phyloP scores from a whole-genome alignment of 2,888 invertebrate genomes.

The Beris morrisii region DNA sequence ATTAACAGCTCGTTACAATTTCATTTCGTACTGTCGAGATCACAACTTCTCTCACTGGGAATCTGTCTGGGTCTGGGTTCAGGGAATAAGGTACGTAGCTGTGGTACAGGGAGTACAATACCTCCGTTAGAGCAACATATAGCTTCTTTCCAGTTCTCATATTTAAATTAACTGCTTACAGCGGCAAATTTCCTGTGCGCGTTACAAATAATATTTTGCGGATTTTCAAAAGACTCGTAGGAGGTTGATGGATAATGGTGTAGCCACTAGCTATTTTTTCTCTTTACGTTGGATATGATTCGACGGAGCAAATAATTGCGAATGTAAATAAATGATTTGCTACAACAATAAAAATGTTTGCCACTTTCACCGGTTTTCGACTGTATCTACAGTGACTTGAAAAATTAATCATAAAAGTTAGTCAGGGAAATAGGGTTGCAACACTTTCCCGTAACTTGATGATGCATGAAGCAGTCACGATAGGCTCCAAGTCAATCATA shows the following conservation, averaged over 20 bases:
- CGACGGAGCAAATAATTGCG: conserved; percentile 40
- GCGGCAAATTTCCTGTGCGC: conserved; percentile 32
- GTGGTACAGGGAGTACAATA: conserved; percentile 2
- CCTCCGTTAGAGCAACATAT: conserved; percentile 32
- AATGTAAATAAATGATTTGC: conserved; percentile 39
- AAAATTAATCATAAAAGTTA: no score
- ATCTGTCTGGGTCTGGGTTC: no score
- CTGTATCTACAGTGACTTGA: no score
- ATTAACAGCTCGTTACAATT: conserved; percentile 24
- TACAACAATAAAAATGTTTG: conserved; percentile 16
- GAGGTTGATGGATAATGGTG: background rate
- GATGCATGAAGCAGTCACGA: no score
- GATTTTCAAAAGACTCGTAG: background rate
- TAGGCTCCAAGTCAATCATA: no score
- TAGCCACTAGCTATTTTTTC: conserved; percentile 18
- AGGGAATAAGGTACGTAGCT: no score
- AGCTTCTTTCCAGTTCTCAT: conserved; percentile 17
- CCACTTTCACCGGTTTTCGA: background rate
- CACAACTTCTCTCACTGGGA: background rate
- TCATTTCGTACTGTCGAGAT: background rate
- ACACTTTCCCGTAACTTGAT: no score
- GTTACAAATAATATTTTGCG: conserved; percentile 13
- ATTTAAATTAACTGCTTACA: conserved; percentile 35
- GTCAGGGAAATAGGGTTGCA: no score
- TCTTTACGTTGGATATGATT: conserved; percentile 36